Percentiles rank a stretch among this genome's conserved stretches.
phyloP scores from a whole-genome alignment of 64 coral and sea anemone species.

The Hydrozoanthus tunicans region DNA sequence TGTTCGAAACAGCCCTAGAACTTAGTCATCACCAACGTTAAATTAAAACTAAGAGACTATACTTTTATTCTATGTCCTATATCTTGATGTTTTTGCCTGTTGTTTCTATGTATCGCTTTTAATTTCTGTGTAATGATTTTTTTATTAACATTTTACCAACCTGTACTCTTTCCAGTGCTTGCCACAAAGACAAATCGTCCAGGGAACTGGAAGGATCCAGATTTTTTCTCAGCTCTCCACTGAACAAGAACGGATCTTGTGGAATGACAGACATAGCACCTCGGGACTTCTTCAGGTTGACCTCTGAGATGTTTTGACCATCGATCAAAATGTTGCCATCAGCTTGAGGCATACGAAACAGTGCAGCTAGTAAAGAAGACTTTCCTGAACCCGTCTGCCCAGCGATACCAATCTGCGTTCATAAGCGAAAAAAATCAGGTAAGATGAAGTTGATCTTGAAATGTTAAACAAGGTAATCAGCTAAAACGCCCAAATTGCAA shows the following conservation, averaged over 20 bases:
- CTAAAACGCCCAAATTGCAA: background rate
- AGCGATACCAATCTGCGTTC: slow-evolving; percentile 50
- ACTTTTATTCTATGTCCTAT: no score
- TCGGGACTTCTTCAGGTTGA: slow-evolving; percentile 56
- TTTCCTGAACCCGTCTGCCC: slow-evolving; percentile 79
- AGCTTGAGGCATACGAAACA: slow-evolving; percentile 76
- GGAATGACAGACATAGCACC: slow-evolving; percentile 73
- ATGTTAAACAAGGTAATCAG: background rate
- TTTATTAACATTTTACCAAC: background rate
- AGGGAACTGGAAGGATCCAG: slow-evolving; percentile 54
- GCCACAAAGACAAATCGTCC: slow-evolving; percentile 55
- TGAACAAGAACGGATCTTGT: slow-evolving; percentile 71
- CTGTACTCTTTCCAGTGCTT: slow-evolving; percentile 60
- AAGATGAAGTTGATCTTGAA: background rate
- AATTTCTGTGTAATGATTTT: background rate
- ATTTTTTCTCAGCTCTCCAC: slow-evolving; percentile 51
- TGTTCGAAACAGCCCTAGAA: no score
- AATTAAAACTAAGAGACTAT: no score
- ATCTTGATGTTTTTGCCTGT: background rate
- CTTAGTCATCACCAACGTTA: no score
- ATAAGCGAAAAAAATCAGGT: background rate
- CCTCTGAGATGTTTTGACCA: slow-evolving; percentile 44
- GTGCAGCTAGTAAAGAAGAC: slow-evolving; percentile 65
- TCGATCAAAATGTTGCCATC: slow-evolving; percentile 55
- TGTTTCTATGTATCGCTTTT: background rate